A percentile compares a stretch with the other conserved stretches of the same genome.
Evolutionary conservation across 2,113 vertebrate species (phyloP).

Genomic region (Tylochromis polylepis): DNA sequence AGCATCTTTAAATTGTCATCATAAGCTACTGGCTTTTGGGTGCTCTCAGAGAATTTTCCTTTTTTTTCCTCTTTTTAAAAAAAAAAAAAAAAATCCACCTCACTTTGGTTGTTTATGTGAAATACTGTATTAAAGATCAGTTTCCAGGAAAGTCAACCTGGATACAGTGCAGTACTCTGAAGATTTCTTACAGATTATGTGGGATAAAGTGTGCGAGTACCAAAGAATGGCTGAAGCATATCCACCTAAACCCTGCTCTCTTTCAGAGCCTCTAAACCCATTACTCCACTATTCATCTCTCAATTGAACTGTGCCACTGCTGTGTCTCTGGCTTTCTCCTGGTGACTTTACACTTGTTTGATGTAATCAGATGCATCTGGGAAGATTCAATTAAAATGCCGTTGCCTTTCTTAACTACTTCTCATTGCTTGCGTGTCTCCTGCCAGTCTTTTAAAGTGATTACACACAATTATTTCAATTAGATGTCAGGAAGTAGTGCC

Average conservation of each 20-base stretch:
- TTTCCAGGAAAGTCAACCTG: constrained; percentile 6
- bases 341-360: constrained; percentile 45
- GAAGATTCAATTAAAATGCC: constrained; percentile 62
- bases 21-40: not conserved
- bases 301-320: constrained; percentile 37
- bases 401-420: constrained; percentile 59
- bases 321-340: constrained; percentile 21
- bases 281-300: constrained; percentile 49
- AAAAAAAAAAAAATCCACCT: too few species aligned
- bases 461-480: constrained; percentile 69
- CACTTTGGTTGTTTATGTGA: constrained; percentile 4
- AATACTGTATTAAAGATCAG: constrained; percentile 27
- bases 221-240: constrained; percentile 52
- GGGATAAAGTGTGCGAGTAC: constrained; percentile 42
- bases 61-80: too few species aligned
- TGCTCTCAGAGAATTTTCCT: not conserved
- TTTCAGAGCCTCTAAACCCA: constrained; percentile 50
- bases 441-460: constrained; percentile 70
- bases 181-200: constrained; percentile 60
- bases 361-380: constrained; percentile 56
- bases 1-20: not conserved
- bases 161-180: constrained; percentile 10
- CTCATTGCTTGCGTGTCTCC: constrained; percentile 54
- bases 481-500: constrained; percentile 59
- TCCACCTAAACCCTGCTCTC: constrained; percentile 51